Conservation (phyloP, 2,113 vertebrate species). For the Proteles cristata region DNA sequence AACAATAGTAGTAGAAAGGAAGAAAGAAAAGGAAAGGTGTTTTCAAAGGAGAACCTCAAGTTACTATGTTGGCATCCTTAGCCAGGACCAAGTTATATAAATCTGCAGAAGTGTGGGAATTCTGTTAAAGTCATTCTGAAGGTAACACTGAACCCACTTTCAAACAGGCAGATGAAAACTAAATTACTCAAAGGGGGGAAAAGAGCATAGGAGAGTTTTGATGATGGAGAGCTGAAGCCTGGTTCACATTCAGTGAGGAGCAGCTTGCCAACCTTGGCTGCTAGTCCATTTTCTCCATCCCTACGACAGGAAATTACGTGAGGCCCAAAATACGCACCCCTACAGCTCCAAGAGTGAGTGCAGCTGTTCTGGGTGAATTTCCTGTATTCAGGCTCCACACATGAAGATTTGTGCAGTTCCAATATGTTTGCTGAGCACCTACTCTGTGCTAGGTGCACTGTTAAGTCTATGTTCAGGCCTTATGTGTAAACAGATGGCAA, state of each 20-base stretch:
- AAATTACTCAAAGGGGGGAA: neutral
- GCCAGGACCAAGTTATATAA: neutral
- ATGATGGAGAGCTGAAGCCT: neutral
- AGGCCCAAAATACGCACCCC: neutral
- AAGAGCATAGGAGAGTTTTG: neutral
- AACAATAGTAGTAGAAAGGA: neutral
- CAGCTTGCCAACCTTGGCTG: constrained; percentile 54
- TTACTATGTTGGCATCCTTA: neutral
- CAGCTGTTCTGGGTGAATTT: constrained; percentile 51
- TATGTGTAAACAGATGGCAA: neutral
- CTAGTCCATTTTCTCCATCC: constrained; percentile 34
- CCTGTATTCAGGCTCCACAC: neutral
- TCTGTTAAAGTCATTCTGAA: neutral
- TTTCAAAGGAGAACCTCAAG: constrained; percentile 11
- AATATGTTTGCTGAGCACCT: neutral
- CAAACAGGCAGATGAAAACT: neutral
- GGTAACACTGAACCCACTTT: neutral
- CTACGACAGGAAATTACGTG: constrained; percentile 65
- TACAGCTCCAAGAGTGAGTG: neutral
- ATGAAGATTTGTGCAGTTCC: neutral
- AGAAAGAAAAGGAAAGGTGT: neutral
- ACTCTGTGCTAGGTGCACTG: neutral
- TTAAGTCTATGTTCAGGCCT: neutral
- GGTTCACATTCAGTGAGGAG: constrained; percentile 16
- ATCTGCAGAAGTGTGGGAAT: neutral